Base-by-base conservation (phyloP, 1,140 invertebrate genomes). In the Sycophila sp. region DNA sequence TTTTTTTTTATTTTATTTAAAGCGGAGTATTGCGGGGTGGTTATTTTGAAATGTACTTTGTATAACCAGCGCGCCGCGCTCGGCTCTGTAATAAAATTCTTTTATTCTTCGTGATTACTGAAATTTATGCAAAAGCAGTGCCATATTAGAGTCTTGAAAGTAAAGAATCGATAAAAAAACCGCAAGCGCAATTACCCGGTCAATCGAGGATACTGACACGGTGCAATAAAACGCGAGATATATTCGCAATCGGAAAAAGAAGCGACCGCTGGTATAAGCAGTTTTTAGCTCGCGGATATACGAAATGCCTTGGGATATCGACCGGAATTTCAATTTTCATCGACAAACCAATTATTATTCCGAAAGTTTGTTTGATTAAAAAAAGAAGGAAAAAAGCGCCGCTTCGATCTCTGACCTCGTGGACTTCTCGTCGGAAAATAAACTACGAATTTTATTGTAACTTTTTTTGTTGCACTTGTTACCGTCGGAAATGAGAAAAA, bases 371-470 rank as follows among this genome's bases (percentile, higher is more conserved):
- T 55, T 55, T 55, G 30, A 55, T 55, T 17, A 15, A 55, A 53
- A 53, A 7, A 36, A 13, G n/a, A n/a, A n/a, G n/a, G n/a, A n/a
- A n/a, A n/a, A n/a, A n/a, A n/a, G 13, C 34, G 34, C 13, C 34
- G 34, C 34, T 10, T 4, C 51, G 51, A 55, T 55, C 30, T 55
- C 51, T 55, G 51, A 55, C 51, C 51, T 55, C 6, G 10, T n/a
- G 26, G n/a, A 11, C 26, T n/a, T n/a, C n/a, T n/a, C n/a, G n/a
- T 55, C 15, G 51, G 34, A 55, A 32, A n/a, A 58, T 58, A 58
- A 58, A 58, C 34, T 58, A 34, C 15, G n/a, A n/a, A n/a, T n/a
- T n/a, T n/a, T n/a, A n/a, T n/a, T n/a, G n/a, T n/a, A n/a, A n/a
- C n/a, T n/a, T n/a, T n/a, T n/a, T n/a, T n/a, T n/a, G n/a, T n/a